Evolutionary conservation across 2,113 vertebrate species (phyloP), one percentile per base, ranked within the genome.

Genomic region (Pteropus alecto): DNA sequence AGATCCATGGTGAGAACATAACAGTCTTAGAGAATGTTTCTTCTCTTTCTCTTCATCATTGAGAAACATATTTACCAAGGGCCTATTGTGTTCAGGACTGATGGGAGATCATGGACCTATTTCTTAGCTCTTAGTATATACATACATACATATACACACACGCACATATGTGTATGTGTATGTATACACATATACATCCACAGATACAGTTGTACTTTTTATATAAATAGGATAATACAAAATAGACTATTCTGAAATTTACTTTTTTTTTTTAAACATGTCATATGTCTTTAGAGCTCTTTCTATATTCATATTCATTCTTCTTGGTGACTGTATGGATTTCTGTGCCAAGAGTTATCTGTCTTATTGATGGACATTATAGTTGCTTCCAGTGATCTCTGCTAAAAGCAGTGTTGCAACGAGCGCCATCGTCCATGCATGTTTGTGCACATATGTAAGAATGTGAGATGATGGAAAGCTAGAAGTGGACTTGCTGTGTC

Each of bases 341-440:
- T 70, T 90, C 82, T 76, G 26, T 33, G 74, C 56, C 51, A 4
- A 5, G 19, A 81, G 15, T 92, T 84, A 33, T 24, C n/a, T 70
- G 0, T n/a, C 61, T 83, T 67, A 41, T 5, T 33, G 87, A 84
- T n/a, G 35, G 73, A 26, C 10, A 15, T 3, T 26, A 33, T 35
- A 22, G 60, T 51, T 63, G 33, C 43, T 73, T 67, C 16, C n/a
- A 7, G 18, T 11, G 54, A 30, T 35, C 35, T 87, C 79, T 18
- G 54, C 51, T 38, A 56, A 76, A 79, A 93, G 61, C 51, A 21
- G 0, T 12, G 19, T 38, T 43, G 35, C 12, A 35, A 2, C 1
- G 10, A 28, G 8, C 11, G 5, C 22, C 19, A 7, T 15, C 33
- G 51, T 33, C n/a, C n/a, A 0, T 30, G 22, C 7, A 2, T 7